Evolutionary conservation across 2,888 invertebrate species (phyloP), one percentile per base, ranked within the genome.

Genomic region (Coleophora deauratella): DNA sequence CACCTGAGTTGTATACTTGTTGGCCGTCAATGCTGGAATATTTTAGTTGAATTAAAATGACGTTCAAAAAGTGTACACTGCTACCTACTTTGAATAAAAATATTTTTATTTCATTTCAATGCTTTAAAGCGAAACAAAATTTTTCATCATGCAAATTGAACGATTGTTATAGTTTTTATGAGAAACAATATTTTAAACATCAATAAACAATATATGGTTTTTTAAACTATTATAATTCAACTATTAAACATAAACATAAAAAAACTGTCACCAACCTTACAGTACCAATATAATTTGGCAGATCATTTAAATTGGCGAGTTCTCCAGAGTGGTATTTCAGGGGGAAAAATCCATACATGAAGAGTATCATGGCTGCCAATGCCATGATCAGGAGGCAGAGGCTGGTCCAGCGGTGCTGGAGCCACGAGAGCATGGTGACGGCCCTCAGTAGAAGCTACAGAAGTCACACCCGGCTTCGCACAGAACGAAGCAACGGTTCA

Each of bases 281-380:
- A 46, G 76, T 74, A 51, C 78, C 80, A 51, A 89, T 75, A 54
- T 75, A 79, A 44, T 84, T 73, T 4, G 90, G 90, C 30, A 90
- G 66, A 57, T 89, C 87, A 51, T 79, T 66, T 58, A 74, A 68
- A 44, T 78, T 80, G 0, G 88, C 77, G 40, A 86, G 55, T 46
- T 69, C 75, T 44, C 81, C 81, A 52, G 86, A 77, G 63, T 84
- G 78, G 53, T 87, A 85, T 56, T 86, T 87, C 42, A 89, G 55
- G 35, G 90, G 89, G 53, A 90, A 89, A 71, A 89, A 90, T 34
- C 89, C 90, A 67, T 86, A 87, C 42, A 90, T 65, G 64, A 89
- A 90, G 35, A 89, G 56, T 42, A 69, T 53, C 13, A 88, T 52
- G 68, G 68, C 75, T 28, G 67, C 70, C 8, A 79, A 58, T 9